Percentiles rank a stretch among this genome's conserved stretches.
These are phyloP conservation scores for Acanthopleura granulata DNA, from an alignment of 2,888 invertebrate species.

Conservation along the genomic window DNA sequence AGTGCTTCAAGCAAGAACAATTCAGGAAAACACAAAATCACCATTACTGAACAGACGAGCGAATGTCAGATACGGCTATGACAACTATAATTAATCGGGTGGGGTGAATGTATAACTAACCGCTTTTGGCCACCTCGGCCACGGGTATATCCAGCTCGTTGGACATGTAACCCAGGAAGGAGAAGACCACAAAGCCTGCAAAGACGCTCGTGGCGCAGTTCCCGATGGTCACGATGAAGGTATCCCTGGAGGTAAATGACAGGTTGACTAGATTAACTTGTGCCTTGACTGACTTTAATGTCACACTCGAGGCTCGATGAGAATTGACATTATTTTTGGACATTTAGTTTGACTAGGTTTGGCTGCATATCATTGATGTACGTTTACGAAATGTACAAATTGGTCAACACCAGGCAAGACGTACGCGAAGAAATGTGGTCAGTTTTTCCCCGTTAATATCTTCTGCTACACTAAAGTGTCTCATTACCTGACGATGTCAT, in stretches of 20 bases:
- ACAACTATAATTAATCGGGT: neutral
- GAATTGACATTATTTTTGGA: too few species aligned
- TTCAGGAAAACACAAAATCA: neutral
- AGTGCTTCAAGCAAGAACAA: neutral
- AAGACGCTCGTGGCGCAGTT: constrained; percentile 67
- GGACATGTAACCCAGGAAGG: constrained; percentile 64
- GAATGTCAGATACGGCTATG: neutral
- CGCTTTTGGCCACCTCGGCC: constrained; percentile 56
- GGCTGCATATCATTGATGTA: too few species aligned
- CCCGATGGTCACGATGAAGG: constrained; percentile 58
- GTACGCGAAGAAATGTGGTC: too few species aligned
- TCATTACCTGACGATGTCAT: constrained; percentile 59
- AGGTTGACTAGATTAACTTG: too few species aligned
- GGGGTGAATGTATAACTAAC: constrained; percentile 24
- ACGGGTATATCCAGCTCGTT: constrained; percentile 48
- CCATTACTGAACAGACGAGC: neutral
- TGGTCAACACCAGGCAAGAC: too few species aligned
- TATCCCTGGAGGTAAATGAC: constrained; percentile 48
- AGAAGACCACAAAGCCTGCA: constrained; percentile 68
- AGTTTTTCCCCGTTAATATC: neutral
- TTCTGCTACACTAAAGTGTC: neutral
- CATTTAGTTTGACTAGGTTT: too few species aligned
- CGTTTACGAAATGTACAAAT: too few species aligned
- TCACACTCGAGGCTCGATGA: too few species aligned
- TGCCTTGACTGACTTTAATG: too few species aligned